Evolutionary conservation across 2,797 vertebrate species (phyloP).

Genomic region (Anas flavirostris): DNA sequence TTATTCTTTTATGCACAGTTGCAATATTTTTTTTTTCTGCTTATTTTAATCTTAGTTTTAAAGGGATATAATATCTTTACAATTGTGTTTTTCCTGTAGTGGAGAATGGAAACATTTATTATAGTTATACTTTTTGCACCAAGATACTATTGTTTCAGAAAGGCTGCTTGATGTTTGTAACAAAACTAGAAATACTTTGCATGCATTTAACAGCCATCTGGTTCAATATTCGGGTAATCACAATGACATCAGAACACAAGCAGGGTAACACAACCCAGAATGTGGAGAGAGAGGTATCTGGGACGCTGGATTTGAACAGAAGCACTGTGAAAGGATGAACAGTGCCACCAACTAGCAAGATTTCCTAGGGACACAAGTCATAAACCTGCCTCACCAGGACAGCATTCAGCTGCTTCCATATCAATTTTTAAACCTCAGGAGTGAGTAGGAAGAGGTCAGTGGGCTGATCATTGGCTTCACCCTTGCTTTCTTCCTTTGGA

Average conservation of each 20-base stretch:
- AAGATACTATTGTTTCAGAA: neutral
- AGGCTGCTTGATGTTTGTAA: neutral
- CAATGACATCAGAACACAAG: neutral
- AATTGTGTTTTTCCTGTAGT: neutral
- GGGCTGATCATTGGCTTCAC: neutral
- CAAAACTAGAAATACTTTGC: neutral
- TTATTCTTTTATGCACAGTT: neutral
- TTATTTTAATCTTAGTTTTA: neutral
- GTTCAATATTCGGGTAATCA: neutral
- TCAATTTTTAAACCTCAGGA: neutral
- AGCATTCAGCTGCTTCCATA: neutral
- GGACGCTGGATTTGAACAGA: neutral
- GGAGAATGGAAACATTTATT: neutral
- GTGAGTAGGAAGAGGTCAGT: neutral
- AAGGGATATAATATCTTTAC: neutral
- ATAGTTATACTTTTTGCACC: neutral
- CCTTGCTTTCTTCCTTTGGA: neutral
- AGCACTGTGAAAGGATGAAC: neutral
- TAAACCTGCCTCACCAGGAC: neutral
- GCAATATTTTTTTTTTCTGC: neutral
- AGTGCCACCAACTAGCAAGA: neutral
- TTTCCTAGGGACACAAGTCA: neutral
- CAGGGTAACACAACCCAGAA: neutral
- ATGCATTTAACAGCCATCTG: neutral
- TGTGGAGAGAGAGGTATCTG: rapidly evolving